phyloP scores from a whole-genome alignment of 2,113 vertebrate genomes.

The Jaculus jaculus region DNA sequence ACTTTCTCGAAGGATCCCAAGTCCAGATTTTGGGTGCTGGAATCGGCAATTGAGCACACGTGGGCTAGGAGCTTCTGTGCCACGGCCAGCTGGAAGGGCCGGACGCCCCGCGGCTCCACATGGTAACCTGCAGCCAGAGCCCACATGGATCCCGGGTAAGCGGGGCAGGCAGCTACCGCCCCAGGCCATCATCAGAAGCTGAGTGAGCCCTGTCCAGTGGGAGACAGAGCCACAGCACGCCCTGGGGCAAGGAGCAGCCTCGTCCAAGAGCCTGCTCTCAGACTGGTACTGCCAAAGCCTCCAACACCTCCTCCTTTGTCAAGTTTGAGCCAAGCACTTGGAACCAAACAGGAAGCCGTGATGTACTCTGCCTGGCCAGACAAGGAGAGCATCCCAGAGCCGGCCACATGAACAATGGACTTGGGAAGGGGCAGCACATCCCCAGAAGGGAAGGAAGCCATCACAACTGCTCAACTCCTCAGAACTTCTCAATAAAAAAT shows the following conservation, averaged over 20 bases:
- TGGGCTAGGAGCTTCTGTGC: constrained; percentile 98
- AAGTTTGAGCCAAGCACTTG: accelerated
- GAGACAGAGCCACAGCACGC: neutral
- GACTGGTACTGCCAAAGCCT: accelerated
- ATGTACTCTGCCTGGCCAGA: neutral
- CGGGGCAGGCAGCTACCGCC: accelerated
- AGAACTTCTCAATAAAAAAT: neutral
- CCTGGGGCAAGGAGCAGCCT: neutral
- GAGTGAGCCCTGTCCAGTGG: neutral
- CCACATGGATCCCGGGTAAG: neutral
- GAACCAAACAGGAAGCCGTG: neutral
- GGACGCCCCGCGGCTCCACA: constrained; percentile 88
- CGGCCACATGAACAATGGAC: accelerated
- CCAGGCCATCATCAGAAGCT: neutral
- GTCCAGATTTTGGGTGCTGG: constrained; percentile 96
- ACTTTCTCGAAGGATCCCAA: constrained; percentile 91
- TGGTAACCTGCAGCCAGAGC: constrained; percentile 82
- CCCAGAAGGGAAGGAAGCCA: neutral
- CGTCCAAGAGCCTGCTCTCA: neutral
- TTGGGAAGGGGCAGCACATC: neutral
- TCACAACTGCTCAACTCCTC: no score
- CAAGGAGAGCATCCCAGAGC: neutral
- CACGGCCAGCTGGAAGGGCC: constrained; percentile 95
- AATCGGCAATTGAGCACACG: constrained; percentile 97
- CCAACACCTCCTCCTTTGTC: no score